Base-by-base conservation (phyloP, 2,797 vertebrate genomes). In the Poeciliopsis gracilis region DNA sequence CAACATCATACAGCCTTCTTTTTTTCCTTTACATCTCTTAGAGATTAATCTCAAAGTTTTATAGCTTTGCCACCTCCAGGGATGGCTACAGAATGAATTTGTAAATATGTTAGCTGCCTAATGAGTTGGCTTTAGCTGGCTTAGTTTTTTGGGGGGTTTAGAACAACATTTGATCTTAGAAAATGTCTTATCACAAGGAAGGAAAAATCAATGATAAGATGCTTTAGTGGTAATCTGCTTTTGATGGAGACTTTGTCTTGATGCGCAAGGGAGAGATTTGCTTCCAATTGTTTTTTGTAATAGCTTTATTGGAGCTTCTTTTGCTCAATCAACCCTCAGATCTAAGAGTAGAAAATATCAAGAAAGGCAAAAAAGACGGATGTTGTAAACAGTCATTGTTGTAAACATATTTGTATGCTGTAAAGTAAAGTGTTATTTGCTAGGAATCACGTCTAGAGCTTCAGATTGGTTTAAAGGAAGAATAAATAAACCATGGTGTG, bases 101-200 rank as follows among this genome's bases (percentile, higher is more conserved):
- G 12, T 87, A 49, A 73, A 77, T 81, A 83, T 83, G 38, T 70
- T 69, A 75, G 82, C 47, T 6, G 59, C 70, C 70, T 85, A 77
- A 87, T 82, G 76, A 87, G 75, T 84, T 84, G 73, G 76, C 79
- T 83, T 70, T 78, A 71, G 73, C 20, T 49, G 61, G 23, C 82
- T 38, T 55, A 85, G 77, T 84, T 85, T 83, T 59, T 61, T 25
- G 63, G 51, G 78, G 41, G 18, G 23, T 86, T 83, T 74, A 78
- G 63, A 78, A 81, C 78, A 80, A 73, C 76, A 84, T 87, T 78
- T 88, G 84, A 88, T 88, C 81, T 83, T 15, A 0, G 75, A 69
- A 89, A 91, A 90, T 80, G 41, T 88, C 76, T 89, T 81, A 81
- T 80, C 23, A 4, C 45, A 71, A 78, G 49, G 67, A 86, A 73